These are phyloP conservation scores for Halcyon smyrnensis DNA, from an alignment of 2,797 vertebrate species.

Conservation along the genomic window DNA sequence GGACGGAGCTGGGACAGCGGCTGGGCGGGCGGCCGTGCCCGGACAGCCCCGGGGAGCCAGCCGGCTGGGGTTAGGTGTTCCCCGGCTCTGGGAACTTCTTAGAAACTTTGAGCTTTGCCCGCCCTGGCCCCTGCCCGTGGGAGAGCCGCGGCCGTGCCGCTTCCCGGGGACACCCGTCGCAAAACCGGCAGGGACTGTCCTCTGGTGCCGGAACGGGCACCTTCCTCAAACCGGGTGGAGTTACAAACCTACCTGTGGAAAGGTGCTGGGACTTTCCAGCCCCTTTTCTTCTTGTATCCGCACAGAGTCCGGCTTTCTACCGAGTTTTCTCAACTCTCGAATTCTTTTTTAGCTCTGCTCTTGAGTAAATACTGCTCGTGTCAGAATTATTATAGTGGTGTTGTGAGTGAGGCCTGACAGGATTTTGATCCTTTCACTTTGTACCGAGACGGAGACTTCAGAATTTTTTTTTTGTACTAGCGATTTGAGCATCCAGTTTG, in stretches of 20 bases:
- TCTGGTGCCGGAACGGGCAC: rapidly evolving
- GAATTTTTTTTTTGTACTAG: no score
- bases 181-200: neutral
- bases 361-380: neutral
- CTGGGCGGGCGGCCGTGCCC: neutral
- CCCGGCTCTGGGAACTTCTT: neutral
- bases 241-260: neutral
- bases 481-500: neutral
- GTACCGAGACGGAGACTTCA: neutral
- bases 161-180: neutral
- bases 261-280: neutral
- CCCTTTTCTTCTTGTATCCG: neutral
- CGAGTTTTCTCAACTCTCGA: neutral
- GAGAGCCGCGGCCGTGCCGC: neutral
- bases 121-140: no score
- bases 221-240: rapidly evolving
- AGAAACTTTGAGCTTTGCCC: neutral
- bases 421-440: neutral
- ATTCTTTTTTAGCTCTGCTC: neutral
- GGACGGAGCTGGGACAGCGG: neutral
- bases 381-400: neutral
- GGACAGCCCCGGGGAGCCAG: neutral
- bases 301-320: neutral
- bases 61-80: neutral
- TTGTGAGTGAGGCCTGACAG: neutral